Conservation (phyloP, 2,113 vertebrate genomes). For the Solea solea region DNA sequence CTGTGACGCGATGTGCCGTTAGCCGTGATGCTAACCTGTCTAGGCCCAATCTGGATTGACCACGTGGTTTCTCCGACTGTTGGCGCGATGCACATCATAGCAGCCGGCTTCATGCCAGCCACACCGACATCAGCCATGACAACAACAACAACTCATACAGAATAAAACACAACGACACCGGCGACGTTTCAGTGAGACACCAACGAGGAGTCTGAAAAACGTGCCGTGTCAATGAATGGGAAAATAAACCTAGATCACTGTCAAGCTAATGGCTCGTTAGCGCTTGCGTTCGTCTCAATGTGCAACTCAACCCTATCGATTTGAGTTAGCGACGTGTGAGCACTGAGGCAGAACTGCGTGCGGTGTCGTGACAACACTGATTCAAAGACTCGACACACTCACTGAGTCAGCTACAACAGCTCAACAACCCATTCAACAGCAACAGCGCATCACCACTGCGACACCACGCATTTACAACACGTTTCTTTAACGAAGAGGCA, state of each 20-base stretch:
- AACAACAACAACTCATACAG: constrained; percentile 13
- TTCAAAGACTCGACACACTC: constrained; percentile 2
- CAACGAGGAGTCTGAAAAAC: not conserved
- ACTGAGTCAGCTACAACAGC: constrained; percentile 40
- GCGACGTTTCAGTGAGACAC: not conserved
- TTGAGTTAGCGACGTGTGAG: not conserved
- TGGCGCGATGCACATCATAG: constrained; percentile 57
- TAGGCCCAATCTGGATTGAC: constrained; percentile 64
- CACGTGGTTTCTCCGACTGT: constrained; percentile 73
- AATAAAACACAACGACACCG: not conserved
- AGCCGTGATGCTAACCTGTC: constrained; percentile 67
- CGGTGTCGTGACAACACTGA: constrained; percentile 19
- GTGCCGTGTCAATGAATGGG: constrained; percentile 7
- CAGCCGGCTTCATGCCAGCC: constrained; percentile 63
- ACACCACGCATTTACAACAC: not conserved
- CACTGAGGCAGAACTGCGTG: constrained; percentile 16
- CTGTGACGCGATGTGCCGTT: constrained; percentile 32
- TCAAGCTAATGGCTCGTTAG: constrained; percentile 12
- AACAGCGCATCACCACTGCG: constrained; percentile 1
- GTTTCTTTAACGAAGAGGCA: no score
- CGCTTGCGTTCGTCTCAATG: not conserved
- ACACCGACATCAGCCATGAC: constrained; percentile 38
- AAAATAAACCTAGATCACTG: not conserved
- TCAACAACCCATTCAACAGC: not conserved
- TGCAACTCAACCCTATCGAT: not conserved